phyloP scores from a whole-genome alignment of 2,113 vertebrate species.

The Eulemur rufifrons region DNA sequence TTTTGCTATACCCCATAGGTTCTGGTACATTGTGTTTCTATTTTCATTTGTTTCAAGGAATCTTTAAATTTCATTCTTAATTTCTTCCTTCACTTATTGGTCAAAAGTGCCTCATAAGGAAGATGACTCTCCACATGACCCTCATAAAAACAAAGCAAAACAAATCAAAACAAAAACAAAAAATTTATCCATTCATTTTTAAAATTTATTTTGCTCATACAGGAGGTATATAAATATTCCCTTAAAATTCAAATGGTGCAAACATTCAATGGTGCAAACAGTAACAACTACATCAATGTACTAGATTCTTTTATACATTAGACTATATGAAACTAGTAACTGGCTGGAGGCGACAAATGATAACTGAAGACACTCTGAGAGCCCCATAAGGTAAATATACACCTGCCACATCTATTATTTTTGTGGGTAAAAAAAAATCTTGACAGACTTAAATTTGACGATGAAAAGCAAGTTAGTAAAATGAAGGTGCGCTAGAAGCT shows the following conservation, averaged over 20 bases:
- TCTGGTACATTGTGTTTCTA: too few species aligned
- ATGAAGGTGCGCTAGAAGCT: constrained; percentile 23
- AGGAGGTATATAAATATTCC: not conserved
- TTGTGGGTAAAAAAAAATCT: not conserved
- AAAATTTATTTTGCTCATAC: not conserved
- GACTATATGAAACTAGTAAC: constrained; percentile 16
- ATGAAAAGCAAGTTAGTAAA: constrained; percentile 37
- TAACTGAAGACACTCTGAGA: not conserved
- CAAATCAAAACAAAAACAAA: not conserved
- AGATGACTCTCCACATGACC: not conserved
- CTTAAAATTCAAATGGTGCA: not conserved
- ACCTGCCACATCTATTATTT: not conserved
- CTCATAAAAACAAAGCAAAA: not conserved
- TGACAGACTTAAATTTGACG: constrained; percentile 15
- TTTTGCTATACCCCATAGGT: too few species aligned
- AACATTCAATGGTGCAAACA: not conserved
- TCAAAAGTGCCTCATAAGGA: not conserved
- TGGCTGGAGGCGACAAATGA: not conserved
- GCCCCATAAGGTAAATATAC: not conserved
- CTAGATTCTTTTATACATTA: constrained; percentile 23
- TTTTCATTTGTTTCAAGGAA: too few species aligned
- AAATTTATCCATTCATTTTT: not conserved
- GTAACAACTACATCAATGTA: not conserved
- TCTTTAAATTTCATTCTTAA: too few species aligned
- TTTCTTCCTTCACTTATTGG: too few species aligned